phyloP scores from a whole-genome alignment of 1,140 invertebrate genomes.

The Papilio helenus region DNA sequence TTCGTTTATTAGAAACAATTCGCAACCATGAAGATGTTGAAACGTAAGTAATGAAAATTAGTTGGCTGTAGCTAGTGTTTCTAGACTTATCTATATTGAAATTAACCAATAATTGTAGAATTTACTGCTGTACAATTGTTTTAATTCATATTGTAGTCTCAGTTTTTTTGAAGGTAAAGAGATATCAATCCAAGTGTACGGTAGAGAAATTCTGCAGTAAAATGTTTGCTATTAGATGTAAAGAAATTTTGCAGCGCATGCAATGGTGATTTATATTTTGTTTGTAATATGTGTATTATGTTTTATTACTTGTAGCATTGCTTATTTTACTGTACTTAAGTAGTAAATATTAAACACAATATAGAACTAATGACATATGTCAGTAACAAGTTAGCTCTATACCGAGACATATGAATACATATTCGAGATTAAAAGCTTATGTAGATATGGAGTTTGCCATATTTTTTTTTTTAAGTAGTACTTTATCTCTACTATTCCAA shows the following conservation, averaged over 20 bases:
- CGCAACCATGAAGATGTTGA: slow-evolving; percentile 91
- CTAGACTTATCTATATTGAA: background rate
- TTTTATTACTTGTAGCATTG: background rate
- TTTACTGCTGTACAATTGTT: too few species aligned
- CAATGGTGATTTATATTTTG: background rate
- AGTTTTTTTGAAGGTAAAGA: too few species aligned
- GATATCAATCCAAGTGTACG: too few species aligned
- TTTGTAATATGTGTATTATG: background rate
- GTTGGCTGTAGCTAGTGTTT: background rate
- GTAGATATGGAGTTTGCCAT: background rate
- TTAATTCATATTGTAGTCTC: too few species aligned
- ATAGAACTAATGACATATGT: background rate
- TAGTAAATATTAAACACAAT: background rate
- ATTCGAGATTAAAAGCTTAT: too few species aligned
- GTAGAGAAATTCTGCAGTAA: too few species aligned
- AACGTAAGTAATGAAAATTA: slow-evolving; percentile 83
- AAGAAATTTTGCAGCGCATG: background rate
- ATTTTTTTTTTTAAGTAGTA: background rate
- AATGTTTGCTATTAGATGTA: too few species aligned
- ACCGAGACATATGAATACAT: background rate
- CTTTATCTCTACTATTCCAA: background rate
- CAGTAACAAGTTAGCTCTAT: too few species aligned
- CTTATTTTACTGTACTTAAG: background rate
- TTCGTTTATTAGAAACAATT: slow-evolving; percentile 92
- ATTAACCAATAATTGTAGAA: background rate